Evolutionary conservation across 2,113 vertebrate species (phyloP), one percentile per base, ranked within the genome.

Genomic region (Enhydra lutris): DNA sequence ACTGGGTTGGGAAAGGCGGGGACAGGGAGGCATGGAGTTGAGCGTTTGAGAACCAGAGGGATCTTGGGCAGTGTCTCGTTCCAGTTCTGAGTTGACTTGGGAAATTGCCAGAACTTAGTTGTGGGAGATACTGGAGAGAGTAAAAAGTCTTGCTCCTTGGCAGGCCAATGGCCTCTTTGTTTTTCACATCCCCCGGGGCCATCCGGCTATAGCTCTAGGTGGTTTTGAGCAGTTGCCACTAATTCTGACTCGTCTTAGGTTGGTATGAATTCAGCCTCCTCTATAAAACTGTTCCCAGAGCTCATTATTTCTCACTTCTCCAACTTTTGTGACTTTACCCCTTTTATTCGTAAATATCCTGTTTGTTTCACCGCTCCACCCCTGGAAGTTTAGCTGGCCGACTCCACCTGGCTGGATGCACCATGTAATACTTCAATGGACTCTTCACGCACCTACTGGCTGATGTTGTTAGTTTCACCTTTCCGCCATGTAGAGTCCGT

Each of bases 21-120:
- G 1, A 4, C 18, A 11, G 0, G 3, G 7, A 10, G 13, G 6
- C 8, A 1, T 8, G 26, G 17, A 7, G 61, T 31, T 18, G 34
- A 7, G 17, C 39, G n/a, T 39, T 7, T 24, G 26, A 57, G 8
- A 79, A n/a, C 23, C 24, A 24, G 17, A 12, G 50, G 8, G 57
- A 9, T 52, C 26, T 39, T 42, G 31, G 47, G 55, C 15, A 65
- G 21, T 2, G 1, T 69, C 39, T 89, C 23, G 61, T 36, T 63
- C 14, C 11, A n/a, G 10, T 69, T 80, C 52, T 61, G 21, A 52
- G 47, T 1, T 59, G 59, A 67, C 34, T 59, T 67, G 45, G 52
- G 21, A 82, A 65, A 47, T 55, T 15, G 15, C 36, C 23, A 14
- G 15, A 12, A 34, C n/a, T 79, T 10, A 21, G 18, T 84, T 84